A percentile compares a stretch with the other conserved stretches of the same genome.
These are phyloP conservation scores for Amphibalanus amphitrite DNA, from an alignment of 1,140 invertebrate species.

Conservation along the genomic window DNA sequence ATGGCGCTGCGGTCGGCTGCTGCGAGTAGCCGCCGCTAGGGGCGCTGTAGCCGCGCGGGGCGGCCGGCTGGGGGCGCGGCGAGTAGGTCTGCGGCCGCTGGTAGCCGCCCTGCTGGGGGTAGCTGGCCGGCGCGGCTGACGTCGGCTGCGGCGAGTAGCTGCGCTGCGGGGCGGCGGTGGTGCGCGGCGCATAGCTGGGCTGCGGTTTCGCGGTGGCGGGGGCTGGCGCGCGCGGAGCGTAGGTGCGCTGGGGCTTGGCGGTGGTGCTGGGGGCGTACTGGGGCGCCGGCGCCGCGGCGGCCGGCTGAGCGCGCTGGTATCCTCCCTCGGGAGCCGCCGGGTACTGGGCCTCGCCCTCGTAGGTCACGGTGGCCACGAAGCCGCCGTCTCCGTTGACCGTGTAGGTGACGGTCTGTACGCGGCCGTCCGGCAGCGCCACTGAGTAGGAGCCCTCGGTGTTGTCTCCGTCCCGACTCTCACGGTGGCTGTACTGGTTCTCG, in stretches of 20 bases:
- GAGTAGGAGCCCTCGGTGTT: background rate
- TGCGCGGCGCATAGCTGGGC: background rate
- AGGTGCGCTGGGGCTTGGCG: background rate
- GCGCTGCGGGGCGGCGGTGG: background rate
- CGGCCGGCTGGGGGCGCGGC: background rate
- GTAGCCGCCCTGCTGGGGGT: background rate
- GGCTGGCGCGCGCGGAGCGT: background rate
- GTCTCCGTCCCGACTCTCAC: constrained; percentile 3
- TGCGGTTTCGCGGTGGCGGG: background rate
- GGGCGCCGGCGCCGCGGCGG: too few species aligned
- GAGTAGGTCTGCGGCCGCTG: background rate
- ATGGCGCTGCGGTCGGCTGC: background rate
- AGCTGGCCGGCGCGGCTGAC: background rate
- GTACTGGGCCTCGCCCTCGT: constrained; percentile 11
- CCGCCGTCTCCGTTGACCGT: constrained; percentile 10
- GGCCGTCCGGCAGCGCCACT: background rate
- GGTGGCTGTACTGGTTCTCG: background rate
- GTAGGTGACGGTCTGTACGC: constrained; percentile 10
- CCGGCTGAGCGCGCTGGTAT: too few species aligned
- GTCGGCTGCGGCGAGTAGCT: background rate
- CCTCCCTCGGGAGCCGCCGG: background rate
- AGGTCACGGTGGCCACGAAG: constrained; percentile 11
- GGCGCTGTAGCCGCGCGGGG: background rate
- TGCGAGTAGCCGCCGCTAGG: background rate
- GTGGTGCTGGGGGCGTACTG: too few species aligned